phyloP scores from a whole-genome alignment of 2,888 invertebrate species.

The Phragmatobia fuliginosa region DNA sequence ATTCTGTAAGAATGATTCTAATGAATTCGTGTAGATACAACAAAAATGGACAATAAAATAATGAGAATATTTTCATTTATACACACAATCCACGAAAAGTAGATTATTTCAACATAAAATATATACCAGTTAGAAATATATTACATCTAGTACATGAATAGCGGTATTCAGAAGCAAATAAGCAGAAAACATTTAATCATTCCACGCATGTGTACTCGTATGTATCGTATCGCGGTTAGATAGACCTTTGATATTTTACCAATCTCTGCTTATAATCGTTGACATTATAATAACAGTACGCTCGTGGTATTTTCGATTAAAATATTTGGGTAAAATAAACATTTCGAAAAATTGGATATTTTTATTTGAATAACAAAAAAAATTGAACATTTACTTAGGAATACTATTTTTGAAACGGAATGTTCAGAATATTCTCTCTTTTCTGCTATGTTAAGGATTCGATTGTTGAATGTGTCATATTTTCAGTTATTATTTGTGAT shows the following conservation, averaged over 20 bases:
- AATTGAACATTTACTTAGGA: background rate
- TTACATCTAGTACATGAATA: background rate
- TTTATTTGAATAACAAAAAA: background rate
- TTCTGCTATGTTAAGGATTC: background rate
- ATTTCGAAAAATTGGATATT: background rate
- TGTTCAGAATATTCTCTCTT: background rate
- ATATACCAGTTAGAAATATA: background rate
- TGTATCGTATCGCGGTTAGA: background rate
- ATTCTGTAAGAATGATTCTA: too few relatives aligned
- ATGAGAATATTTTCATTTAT: too few relatives aligned
- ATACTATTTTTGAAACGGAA: background rate
- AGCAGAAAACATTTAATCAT: conserved; percentile 16
- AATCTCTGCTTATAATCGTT: conserved; percentile 21
- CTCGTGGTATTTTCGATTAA: background rate
- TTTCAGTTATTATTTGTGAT: conserved; percentile 1
- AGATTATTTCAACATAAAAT: background rate
- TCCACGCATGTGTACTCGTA: conserved; percentile 26
- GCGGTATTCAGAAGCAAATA: background rate
- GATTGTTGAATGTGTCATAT: background rate
- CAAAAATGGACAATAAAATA: too few relatives aligned
- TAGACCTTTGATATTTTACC: conserved; percentile 18
- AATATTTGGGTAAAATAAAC: background rate
- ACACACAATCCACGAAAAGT: background rate
- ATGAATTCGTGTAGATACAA: too few relatives aligned
- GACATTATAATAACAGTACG: conserved; percentile 29